Percentiles rank a stretch among this genome's conserved stretches.
Conservation (phyloP, 2,888 invertebrate species). For the Agonum fuliginosum region DNA sequence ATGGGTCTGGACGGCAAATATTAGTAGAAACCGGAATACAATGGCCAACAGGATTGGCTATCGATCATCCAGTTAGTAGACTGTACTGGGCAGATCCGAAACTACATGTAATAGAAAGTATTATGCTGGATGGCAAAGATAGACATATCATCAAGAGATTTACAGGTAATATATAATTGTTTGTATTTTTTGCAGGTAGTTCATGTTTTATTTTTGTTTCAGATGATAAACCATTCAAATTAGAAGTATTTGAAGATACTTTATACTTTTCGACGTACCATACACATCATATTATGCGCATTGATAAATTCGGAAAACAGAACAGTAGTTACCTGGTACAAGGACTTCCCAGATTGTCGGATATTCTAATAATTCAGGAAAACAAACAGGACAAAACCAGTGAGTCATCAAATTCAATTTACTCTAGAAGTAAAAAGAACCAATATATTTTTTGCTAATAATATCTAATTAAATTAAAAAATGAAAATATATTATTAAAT, state of each 20-base stretch:
- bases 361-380: slow-evolving; percentile 81
- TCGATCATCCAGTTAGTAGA: slow-evolving; percentile 83
- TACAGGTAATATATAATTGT: slow-evolving; percentile 68
- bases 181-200: slow-evolving; percentile 68
- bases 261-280: slow-evolving; percentile 81
- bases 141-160: slow-evolving; percentile 78
- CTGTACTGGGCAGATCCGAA: slow-evolving; percentile 92
- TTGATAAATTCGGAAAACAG: slow-evolving; percentile 81
- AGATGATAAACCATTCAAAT: slow-evolving; percentile 80
- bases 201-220: slow-evolving; percentile 64
- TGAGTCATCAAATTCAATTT: slow-evolving; percentile 40
- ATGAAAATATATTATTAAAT: not conserved
- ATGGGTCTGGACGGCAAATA: slow-evolving; percentile 77
- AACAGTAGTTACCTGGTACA: slow-evolving; percentile 76
- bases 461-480: not conserved
- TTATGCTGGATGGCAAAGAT: slow-evolving; percentile 81
- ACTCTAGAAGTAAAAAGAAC: not conserved
- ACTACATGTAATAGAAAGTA: slow-evolving; percentile 81
- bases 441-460: not conserved
- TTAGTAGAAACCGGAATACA: slow-evolving; percentile 78
- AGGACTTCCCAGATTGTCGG: slow-evolving; percentile 77
- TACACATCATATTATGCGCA: slow-evolving; percentile 77
- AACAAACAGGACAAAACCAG: slow-evolving; percentile 77
- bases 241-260: slow-evolving; percentile 84
- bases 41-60: slow-evolving; percentile 85